These are phyloP conservation scores for Drosophila sulfurigaster DNA, from an alignment of 1,140 invertebrate species.

Conservation along the genomic window DNA sequence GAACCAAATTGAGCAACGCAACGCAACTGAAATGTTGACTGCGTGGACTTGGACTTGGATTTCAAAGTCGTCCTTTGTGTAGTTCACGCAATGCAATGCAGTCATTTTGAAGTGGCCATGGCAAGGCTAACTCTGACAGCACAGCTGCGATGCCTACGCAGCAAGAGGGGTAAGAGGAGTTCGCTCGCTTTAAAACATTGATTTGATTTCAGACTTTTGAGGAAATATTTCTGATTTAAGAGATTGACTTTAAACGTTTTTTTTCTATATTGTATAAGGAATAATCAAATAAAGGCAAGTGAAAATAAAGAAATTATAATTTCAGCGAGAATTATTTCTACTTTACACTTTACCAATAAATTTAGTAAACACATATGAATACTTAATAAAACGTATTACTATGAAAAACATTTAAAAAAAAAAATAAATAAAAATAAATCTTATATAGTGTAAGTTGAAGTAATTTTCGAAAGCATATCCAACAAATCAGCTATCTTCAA, in stretches of 20 bases:
- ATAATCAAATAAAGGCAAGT: too few species aligned
- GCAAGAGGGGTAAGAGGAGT: not conserved
- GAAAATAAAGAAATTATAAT: too few species aligned
- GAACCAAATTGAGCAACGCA: conserved; percentile 40
- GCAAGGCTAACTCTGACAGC: conserved; percentile 11
- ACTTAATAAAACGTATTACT: too few species aligned
- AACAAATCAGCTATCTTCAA: too few species aligned
- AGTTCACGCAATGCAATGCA: conserved; percentile 20
- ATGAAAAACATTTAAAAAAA: too few species aligned
- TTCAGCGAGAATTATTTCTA: too few species aligned
- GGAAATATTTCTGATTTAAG: not conserved
- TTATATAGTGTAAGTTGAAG: too few species aligned
- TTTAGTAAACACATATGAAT: too few species aligned
- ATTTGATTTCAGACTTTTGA: not conserved
- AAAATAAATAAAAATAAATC: too few species aligned
- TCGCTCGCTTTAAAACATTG: not conserved
- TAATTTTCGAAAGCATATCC: too few species aligned
- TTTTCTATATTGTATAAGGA: too few species aligned
- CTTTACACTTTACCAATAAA: too few species aligned
- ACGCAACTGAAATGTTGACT: conserved; percentile 19
- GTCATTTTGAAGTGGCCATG: conserved; percentile 33
- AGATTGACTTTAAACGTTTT: not conserved
- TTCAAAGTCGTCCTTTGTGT: not conserved
- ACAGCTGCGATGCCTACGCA: not conserved
- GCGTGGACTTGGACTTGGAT: not conserved